Evolutionary conservation across 2,888 invertebrate genomes (phyloP).

Genomic region (Yponomeuta malinellus): DNA sequence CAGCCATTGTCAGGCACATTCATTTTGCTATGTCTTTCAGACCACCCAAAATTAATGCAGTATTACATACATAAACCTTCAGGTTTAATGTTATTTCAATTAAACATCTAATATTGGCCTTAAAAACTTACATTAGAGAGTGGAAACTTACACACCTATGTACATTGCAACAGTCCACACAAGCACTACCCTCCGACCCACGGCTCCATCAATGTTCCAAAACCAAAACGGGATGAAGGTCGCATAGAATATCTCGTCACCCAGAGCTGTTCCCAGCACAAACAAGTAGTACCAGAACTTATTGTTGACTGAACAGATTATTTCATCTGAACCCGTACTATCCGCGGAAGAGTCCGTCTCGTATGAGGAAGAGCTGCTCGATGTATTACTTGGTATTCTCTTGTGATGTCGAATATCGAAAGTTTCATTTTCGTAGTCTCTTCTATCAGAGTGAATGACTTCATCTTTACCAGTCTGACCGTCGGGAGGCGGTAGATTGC

Average conservation of each 20-base stretch:
- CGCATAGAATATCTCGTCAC: conserved; percentile 93
- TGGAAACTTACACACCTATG: conserved; percentile 73
- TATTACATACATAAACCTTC: too few relatives aligned
- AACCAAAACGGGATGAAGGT: conserved; percentile 95
- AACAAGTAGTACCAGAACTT: conserved; percentile 91
- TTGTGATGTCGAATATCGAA: conserved; percentile 49
- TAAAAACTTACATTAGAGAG: too few relatives aligned
- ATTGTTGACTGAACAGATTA: conserved; percentile 77
- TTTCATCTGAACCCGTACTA: conserved; percentile 47
- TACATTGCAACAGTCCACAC: conserved; percentile 91
- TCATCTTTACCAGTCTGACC: conserved; percentile 33
- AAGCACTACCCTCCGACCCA: conserved; percentile 87
- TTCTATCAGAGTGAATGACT: conserved; percentile 45
- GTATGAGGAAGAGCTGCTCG: conserved; percentile 57
- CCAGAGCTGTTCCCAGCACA: conserved; percentile 88
- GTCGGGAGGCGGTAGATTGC: conserved; percentile 30
- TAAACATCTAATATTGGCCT: too few relatives aligned
- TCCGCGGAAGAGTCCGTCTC: conserved; percentile 55
- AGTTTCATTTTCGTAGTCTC: conserved; percentile 38
- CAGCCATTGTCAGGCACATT: too few relatives aligned
- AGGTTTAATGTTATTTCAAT: too few relatives aligned
- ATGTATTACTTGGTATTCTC: conserved; percentile 56
- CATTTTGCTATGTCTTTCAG: too few relatives aligned
- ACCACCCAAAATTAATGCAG: too few relatives aligned
- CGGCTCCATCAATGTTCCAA: conserved; percentile 94